A percentile compares a stretch with the other conserved stretches of the same genome.
Evolutionary conservation across 2,888 invertebrate genomes (phyloP).

Genomic region (Sinelater perroti): DNA sequence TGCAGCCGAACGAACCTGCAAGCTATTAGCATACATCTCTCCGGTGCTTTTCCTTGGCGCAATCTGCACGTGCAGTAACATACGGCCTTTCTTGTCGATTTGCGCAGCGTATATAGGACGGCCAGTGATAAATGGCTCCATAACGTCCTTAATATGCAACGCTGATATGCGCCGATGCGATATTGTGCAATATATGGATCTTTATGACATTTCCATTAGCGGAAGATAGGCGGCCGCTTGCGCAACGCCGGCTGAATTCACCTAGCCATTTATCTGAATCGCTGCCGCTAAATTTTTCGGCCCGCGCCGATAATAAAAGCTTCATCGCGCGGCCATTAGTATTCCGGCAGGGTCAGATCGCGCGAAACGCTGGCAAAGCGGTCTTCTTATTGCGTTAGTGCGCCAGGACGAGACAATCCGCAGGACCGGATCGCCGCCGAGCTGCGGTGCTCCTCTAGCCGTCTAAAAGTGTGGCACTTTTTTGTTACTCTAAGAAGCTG

Average conservation of each 20-base stretch:
- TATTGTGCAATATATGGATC: slow-evolving; percentile 30
- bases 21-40: no score
- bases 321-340: slow-evolving; percentile 22
- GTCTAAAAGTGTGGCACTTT: not conserved
- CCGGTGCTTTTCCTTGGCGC: not conserved
- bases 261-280: not conserved
- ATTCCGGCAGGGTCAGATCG: slow-evolving; percentile 30
- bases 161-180: slow-evolving; percentile 16
- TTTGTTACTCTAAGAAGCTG: not conserved
- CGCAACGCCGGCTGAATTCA: not conserved
- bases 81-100: not conserved
- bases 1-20: no score
- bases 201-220: slow-evolving; percentile 23
- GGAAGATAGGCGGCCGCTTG: slow-evolving; percentile 13
- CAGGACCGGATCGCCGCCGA: not conserved
- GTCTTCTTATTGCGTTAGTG: slow-evolving; percentile 32
- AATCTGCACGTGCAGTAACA: not conserved
- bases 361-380: slow-evolving; percentile 30
- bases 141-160: slow-evolving; percentile 16
- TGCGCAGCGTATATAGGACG: not conserved
- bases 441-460: not conserved
- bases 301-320: slow-evolving; percentile 10
- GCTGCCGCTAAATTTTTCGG: slow-evolving; percentile 5
- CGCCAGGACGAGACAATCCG: slow-evolving; percentile 18
- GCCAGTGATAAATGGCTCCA: slow-evolving; percentile 11